These are phyloP conservation scores for Montifringilla adamsi DNA, from an alignment of 2,113 vertebrate genomes.

Conservation along the genomic window DNA sequence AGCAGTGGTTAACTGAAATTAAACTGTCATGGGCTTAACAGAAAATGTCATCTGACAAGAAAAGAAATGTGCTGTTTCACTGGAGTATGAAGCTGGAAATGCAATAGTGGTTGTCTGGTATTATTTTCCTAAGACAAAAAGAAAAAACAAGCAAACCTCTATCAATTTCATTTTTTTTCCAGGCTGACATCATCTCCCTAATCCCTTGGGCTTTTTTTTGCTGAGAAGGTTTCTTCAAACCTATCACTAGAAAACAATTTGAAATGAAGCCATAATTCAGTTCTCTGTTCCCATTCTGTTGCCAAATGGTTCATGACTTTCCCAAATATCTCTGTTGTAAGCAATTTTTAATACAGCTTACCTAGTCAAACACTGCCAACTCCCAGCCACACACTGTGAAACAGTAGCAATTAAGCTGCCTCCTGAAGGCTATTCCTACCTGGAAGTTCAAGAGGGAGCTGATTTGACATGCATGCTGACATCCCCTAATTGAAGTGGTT, in stretches of 20 bases:
- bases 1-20: slow-evolving; percentile 65
- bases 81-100: background rate
- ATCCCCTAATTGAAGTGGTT: background rate
- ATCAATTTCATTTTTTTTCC: background rate
- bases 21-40: slow-evolving; percentile 64
- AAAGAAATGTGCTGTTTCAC: slow-evolving; percentile 13
- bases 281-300: background rate
- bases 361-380: background rate
- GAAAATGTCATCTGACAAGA: slow-evolving; percentile 56
- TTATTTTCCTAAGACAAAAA: background rate
- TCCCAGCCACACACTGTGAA: background rate
- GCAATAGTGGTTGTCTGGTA: background rate
- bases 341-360: background rate
- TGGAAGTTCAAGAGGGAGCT: background rate
- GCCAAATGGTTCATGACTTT: background rate
- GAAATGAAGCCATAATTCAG: background rate
- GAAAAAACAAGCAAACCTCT: background rate
- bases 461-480: background rate
- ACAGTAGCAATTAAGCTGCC: background rate
- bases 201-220: background rate
- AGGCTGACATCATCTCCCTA: background rate
- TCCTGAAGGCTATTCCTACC: background rate
- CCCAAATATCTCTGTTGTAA: background rate
- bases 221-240: background rate
- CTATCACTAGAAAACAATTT: background rate